Evolutionary conservation across 2,113 vertebrate genomes (phyloP), one percentile per base, ranked within the genome.

Genomic region (Neofelis nebulosa): DNA sequence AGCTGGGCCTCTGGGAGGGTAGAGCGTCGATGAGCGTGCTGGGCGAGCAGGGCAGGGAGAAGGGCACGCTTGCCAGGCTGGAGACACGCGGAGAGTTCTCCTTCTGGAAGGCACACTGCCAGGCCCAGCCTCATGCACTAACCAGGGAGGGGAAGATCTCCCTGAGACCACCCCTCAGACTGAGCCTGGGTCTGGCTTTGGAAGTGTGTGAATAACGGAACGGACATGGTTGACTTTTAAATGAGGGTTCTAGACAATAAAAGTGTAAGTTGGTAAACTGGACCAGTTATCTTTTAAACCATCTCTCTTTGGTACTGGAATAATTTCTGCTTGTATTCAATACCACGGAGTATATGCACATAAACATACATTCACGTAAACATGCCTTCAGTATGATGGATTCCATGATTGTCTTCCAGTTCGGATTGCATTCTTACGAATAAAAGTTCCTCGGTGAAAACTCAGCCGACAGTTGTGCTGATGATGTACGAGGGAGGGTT

Each of bases 401-500:
- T 74, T 76, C 85, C 11, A 23, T 0, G 1, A n/a, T 7, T 88
- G 66, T 82, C 55, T 65, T 88, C n/a, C 15, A 7, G 38, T 45
- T 79, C 74, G 33, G 80, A 41, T 57, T 45, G 48, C 55, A 29
- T n/a, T 63, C 69, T 55, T 48, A 23, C 6, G 68, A 95, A 68
- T 85, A 45, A 93, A 91, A 83, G 89, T 87, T 92, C 63, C 78
- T 74, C 0, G 1, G 57, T 63, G 83, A 36, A 65, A 33, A 85
- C 61, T 38, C 90, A 76, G 84, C 52, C 0, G 9, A 73, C 90
- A 66, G 52, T n/a, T 57, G 48, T 50, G 41, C 81, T 15, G 93
- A 84, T 87, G 94, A 97, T 91, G 3, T 74, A 66, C 31, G 81
- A 94, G 93, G 68, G 48, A 29, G 27, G 36, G 48, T 45, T 57